Evolutionary conservation across 1,140 invertebrate species (phyloP).

Genomic region (Heliconius nattereri): DNA sequence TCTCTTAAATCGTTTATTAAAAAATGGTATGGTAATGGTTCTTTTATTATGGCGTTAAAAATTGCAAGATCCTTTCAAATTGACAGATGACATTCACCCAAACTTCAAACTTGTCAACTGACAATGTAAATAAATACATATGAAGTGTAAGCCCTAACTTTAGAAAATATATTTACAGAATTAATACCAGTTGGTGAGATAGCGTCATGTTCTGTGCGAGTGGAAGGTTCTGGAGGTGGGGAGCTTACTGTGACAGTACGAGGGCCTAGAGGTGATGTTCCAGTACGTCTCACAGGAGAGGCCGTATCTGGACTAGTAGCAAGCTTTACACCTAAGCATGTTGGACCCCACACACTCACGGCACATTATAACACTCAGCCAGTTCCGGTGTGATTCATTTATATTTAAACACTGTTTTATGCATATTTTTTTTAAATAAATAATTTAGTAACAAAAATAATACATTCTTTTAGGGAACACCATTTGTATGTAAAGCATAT

Average conservation of each 20-base stretch:
- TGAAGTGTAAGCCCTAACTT: no score
- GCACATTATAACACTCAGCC: constrained; percentile 95
- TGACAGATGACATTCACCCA: no score
- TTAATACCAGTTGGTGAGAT: constrained; percentile 93
- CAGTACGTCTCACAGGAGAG: constrained; percentile 94
- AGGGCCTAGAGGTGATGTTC: constrained; percentile 89
- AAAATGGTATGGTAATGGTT: no score
- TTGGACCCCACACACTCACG: constrained; percentile 94
- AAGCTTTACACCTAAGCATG: constrained; percentile 94
- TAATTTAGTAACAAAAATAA: constrained; percentile 1
- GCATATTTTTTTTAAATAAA: no score
- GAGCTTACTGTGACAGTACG: constrained; percentile 94
- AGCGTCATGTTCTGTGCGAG: constrained; percentile 93
- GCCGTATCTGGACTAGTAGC: constrained; percentile 92
- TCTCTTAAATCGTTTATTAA: no score
- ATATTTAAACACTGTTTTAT: neutral
- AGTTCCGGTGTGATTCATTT: constrained; percentile 79
- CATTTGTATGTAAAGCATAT: constrained; percentile 96
- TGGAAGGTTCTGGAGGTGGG: constrained; percentile 91
- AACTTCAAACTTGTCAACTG: no score
- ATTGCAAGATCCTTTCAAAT: no score
- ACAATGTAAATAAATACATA: no score
- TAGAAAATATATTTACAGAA: constrained; percentile 81
- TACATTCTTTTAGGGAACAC: constrained; percentile 86
- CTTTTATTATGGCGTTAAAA: no score